These are phyloP conservation scores for Limosa lapponica DNA, from an alignment of 2,797 vertebrate species.

Conservation along the genomic window DNA sequence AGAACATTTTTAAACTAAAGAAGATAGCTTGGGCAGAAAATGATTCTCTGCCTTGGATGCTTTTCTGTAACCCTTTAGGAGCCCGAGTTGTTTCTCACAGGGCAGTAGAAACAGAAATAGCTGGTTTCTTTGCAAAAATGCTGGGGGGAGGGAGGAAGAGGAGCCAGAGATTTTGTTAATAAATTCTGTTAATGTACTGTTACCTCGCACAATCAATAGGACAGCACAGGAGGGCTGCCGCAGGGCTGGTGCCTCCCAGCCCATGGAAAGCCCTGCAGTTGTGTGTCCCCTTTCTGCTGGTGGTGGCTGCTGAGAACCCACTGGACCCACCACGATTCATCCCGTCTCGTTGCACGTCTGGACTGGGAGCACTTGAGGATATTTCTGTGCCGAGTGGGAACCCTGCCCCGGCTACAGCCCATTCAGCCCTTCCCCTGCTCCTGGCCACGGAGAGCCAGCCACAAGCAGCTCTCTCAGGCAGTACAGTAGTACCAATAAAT, in stretches of 20 bases:
- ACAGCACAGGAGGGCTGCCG: fast-evolving
- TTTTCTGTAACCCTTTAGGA: conserved; percentile 54
- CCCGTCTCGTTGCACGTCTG: fast-evolving
- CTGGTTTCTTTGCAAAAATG: neutral
- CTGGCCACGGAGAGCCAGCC: neutral
- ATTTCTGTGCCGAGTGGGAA: neutral
- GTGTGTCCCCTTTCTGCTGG: neutral
- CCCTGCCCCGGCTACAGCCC: neutral
- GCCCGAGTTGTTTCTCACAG: neutral
- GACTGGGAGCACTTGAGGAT: neutral
- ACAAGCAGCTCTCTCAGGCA: neutral
- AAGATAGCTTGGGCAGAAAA: conserved; percentile 55
- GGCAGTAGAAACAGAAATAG: neutral
- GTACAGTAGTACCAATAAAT: conserved; percentile 41
- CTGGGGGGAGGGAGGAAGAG: neutral
- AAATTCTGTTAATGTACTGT: neutral
- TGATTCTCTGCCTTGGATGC: conserved; percentile 42
- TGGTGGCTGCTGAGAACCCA: neutral
- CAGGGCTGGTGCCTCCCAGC: neutral
- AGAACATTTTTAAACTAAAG: conserved; percentile 61
- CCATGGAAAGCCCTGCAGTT: neutral
- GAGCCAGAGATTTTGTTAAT: neutral
- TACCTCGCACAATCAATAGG: neutral
- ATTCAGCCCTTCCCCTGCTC: neutral
- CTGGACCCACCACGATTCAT: neutral